phyloP scores from a whole-genome alignment of 2,888 invertebrate genomes.

The Ischnura elegans region DNA sequence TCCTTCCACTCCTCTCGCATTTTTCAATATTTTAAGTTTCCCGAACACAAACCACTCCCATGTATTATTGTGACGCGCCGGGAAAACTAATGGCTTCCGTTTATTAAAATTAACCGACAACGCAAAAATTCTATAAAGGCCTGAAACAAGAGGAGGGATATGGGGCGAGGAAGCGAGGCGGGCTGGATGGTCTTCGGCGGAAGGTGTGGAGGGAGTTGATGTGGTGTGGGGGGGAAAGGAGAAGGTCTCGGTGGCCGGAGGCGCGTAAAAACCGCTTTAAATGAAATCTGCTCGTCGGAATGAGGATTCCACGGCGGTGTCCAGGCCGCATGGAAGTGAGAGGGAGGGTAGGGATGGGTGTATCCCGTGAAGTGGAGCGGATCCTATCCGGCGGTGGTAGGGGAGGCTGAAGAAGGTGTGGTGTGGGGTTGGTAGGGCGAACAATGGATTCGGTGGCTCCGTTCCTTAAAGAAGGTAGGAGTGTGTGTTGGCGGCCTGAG shows the following conservation, averaged over 20 bases:
- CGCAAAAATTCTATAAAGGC: not conserved
- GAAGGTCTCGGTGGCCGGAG: conserved; percentile 15
- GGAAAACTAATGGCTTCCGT: not conserved
- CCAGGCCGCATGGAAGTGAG: not conserved
- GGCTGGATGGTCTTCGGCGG: no score
- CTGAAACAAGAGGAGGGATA: not conserved
- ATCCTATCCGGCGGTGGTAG: not conserved
- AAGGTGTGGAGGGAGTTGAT: no score
- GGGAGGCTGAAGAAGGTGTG: not conserved
- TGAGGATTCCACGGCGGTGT: not conserved
- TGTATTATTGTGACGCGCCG: not conserved
- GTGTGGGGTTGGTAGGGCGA: not conserved
- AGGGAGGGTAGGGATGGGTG: not conserved
- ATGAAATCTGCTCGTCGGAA: conserved; percentile 48
- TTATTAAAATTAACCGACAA: not conserved
- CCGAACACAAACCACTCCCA: not conserved
- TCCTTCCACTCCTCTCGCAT: not conserved
- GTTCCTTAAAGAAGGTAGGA: not conserved
- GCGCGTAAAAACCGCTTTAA: conserved; percentile 54
- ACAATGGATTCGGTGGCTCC: conserved; percentile 52
- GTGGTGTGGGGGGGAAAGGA: not conserved
- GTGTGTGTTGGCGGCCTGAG: not conserved
- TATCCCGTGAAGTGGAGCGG: conserved; percentile 23
- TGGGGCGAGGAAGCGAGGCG: not conserved
- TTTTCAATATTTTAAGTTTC: not conserved